Percentiles rank a stretch among this genome's conserved stretches.
These are phyloP conservation scores for Coryphaenoides rupestris DNA, from an alignment of 2,113 vertebrate genomes.

Conservation along the genomic window DNA sequence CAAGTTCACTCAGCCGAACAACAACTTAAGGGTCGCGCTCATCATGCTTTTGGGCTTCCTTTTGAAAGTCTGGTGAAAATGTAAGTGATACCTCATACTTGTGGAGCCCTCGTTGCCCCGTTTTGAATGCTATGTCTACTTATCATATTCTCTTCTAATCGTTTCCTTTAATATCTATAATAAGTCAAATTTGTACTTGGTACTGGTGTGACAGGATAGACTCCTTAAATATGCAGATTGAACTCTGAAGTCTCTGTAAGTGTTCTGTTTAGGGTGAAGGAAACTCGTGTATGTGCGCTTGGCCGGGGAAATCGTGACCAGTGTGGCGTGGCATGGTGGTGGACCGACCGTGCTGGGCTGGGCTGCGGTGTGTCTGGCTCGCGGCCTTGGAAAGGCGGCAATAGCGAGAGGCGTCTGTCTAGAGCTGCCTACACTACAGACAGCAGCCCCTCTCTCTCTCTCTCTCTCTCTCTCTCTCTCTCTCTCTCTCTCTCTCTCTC, in stretches of 20 bases:
- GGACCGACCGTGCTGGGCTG: slow-evolving; percentile 28
- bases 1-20: too few species aligned
- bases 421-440: slow-evolving; percentile 17
- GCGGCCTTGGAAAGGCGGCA: slow-evolving; percentile 3
- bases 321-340: slow-evolving; percentile 22
- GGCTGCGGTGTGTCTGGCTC: slow-evolving; percentile 38
- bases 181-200: too few species aligned
- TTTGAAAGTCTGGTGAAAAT: too few species aligned
- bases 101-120: too few species aligned
- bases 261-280: slow-evolving; percentile 21
- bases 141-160: too few species aligned
- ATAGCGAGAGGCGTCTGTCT: slow-evolving; percentile 14
- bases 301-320: slow-evolving; percentile 15
- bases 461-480: slow-evolving; percentile 21
- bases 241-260: not conserved
- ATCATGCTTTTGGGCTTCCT: too few species aligned
- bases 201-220: too few species aligned
- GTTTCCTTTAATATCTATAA: too few species aligned
- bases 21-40: too few species aligned
- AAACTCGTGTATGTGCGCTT: slow-evolving; percentile 20
- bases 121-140: too few species aligned
- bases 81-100: too few species aligned
- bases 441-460: slow-evolving; percentile 11
- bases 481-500: slow-evolving; percentile 16
- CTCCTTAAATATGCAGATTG: too few species aligned